Conservation (phyloP, 1,140 invertebrate species). For the Portunus trituberculatus region DNA sequence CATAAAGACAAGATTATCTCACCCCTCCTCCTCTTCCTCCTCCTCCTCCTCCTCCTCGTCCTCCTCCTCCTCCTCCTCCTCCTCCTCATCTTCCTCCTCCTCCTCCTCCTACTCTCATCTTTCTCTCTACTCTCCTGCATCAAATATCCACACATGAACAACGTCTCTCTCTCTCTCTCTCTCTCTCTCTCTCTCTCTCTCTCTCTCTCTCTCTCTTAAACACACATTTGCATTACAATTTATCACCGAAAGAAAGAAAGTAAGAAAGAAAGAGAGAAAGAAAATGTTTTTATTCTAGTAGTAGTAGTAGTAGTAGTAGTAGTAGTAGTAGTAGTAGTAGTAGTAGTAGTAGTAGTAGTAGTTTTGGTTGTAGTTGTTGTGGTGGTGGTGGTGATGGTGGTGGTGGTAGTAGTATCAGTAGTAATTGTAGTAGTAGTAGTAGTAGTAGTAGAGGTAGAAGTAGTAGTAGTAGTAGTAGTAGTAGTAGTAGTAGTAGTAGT, state of each 20-base stretch:
- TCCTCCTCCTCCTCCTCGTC: neutral
- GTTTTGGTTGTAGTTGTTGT: neutral
- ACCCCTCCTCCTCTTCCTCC: neutral
- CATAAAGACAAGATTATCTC: neutral
- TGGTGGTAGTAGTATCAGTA: no score
- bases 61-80: neutral
- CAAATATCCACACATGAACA: neutral
- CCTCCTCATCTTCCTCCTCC: no score
- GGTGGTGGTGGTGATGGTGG: no score
- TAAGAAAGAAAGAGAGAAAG: neutral
- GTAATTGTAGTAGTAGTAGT: neutral
- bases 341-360: no score
- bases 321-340: no score
- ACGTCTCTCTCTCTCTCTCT: neutral
- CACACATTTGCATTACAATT: neutral
- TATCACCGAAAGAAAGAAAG: neutral
- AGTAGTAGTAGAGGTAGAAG: neutral
- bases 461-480: no score
- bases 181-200: no score
- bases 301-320: slow-evolving; percentile 25
- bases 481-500: no score
- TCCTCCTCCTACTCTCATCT: no score
- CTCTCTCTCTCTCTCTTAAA: neutral
- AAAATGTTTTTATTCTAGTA: neutral
- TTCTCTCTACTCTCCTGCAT: no score